phyloP scores from a whole-genome alignment of 1,140 invertebrate species.

The Heliconius congener region DNA sequence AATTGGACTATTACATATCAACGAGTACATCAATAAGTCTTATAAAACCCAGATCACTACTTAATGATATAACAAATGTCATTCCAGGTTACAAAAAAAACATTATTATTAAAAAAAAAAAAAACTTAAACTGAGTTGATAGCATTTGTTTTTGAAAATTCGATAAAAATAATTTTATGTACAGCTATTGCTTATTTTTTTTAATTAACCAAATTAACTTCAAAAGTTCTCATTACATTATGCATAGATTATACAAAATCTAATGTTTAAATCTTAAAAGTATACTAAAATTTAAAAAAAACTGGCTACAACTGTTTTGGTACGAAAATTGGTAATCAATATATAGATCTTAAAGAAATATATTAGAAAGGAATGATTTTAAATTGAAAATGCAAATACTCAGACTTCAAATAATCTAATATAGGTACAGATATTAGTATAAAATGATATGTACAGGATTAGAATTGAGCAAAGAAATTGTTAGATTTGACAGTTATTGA shows the following conservation, averaged over 20 bases:
- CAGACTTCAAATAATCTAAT: slow-evolving; percentile 13
- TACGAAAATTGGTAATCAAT: slow-evolving; percentile 46
- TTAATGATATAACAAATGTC: background rate
- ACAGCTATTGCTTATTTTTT: background rate
- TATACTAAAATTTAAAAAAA: slow-evolving; percentile 19
- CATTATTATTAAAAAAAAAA: background rate
- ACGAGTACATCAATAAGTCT: background rate
- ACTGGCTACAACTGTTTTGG: slow-evolving; percentile 56
- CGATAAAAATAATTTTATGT: background rate
- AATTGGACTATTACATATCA: background rate
- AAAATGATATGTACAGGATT: slow-evolving; percentile 7
- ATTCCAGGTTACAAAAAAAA: background rate
- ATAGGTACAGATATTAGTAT: background rate
- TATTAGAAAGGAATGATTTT: slow-evolving; percentile 45
- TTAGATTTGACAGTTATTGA: background rate
- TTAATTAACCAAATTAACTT: slow-evolving; percentile 13
- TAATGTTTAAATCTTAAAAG: slow-evolving; percentile 2
- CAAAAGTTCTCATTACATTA: background rate
- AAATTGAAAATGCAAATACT: slow-evolving; percentile 33
- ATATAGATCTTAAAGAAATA: slow-evolving; percentile 26
- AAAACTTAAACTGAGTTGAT: background rate
- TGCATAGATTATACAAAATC: background rate
- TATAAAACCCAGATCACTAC: background rate
- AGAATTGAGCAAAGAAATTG: slow-evolving; percentile 14
- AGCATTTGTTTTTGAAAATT: background rate